A percentile compares a stretch with the other conserved stretches of the same genome.
Evolutionary conservation across 1,140 invertebrate species (phyloP).

Genomic region (Penaeus indicus): DNA sequence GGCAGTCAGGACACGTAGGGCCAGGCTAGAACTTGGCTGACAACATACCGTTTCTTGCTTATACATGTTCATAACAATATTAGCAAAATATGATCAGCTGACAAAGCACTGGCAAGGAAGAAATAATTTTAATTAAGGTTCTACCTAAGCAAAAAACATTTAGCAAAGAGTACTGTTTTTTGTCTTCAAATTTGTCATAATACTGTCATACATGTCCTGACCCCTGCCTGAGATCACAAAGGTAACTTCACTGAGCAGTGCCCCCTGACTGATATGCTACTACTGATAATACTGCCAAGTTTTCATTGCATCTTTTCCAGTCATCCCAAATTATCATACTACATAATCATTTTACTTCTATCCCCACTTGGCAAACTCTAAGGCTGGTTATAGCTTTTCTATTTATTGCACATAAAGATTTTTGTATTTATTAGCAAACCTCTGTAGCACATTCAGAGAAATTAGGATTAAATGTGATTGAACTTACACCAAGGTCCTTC

Average conservation of each 20-base stretch:
- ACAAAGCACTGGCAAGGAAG: conserved; percentile 20
- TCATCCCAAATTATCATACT: conserved; percentile 31
- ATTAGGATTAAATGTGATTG: neutral
- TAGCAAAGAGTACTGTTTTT: too few relatives aligned
- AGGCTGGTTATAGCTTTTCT: conserved; percentile 42
- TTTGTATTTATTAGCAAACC: conserved; percentile 40
- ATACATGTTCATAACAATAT: too few relatives aligned
- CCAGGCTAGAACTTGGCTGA: too few relatives aligned
- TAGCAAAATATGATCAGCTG: too few relatives aligned
- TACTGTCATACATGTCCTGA: conserved; percentile 30
- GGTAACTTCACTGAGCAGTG: conserved; percentile 61
- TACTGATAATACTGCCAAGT: conserved; percentile 62
- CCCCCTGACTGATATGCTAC: conserved; percentile 63
- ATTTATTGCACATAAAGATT: conserved; percentile 54
- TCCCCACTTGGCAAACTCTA: conserved; percentile 53
- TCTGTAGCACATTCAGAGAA: conserved; percentile 16
- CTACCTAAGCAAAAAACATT: too few relatives aligned
- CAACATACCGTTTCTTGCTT: too few relatives aligned
- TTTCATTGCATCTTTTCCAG: conserved; percentile 25
- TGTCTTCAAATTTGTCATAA: too few relatives aligned
- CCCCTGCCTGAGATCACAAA: conserved; percentile 60
- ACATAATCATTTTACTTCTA: conserved; percentile 27
- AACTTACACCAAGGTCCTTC: conserved; percentile 20
- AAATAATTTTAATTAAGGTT: neutral
- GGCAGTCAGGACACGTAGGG: neutral